A percentile compares a stretch with the other conserved stretches of the same genome.
Conservation (phyloP, 92 coral and sea anemone species). For the Zoanthus gigantus region DNA sequence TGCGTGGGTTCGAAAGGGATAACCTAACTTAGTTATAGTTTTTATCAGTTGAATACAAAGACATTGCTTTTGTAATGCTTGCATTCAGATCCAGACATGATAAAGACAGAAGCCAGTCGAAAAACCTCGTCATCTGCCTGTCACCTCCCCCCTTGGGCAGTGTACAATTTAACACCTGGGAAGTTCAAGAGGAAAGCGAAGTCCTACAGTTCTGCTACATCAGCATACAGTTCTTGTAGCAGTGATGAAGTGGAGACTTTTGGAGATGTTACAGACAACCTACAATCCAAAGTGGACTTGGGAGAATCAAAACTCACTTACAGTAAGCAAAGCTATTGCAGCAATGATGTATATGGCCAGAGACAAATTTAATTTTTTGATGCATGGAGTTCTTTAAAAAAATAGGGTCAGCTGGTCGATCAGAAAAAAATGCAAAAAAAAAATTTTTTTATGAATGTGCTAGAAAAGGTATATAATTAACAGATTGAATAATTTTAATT, state of each 20-base stretch:
- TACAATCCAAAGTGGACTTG: constrained; percentile 36
- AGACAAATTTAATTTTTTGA: too few relatives aligned
- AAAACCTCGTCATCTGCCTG: constrained; percentile 32
- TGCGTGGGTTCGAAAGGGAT: too few relatives aligned
- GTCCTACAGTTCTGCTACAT: constrained; percentile 59
- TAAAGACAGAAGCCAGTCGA: constrained; percentile 19
- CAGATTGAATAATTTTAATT: too few relatives aligned
- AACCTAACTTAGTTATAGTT: not conserved
- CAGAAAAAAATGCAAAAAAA: too few relatives aligned
- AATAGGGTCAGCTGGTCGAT: too few relatives aligned
- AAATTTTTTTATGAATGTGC: too few relatives aligned
- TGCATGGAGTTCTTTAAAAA: too few relatives aligned
- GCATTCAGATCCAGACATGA: constrained; percentile 46
- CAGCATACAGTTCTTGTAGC: constrained; percentile 73
- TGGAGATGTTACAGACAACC: constrained; percentile 44
- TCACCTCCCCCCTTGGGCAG: constrained; percentile 51
- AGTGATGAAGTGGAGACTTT: constrained; percentile 71
- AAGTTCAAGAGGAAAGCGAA: not conserved
- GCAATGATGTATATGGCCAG: too few relatives aligned
- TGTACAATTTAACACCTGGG: constrained; percentile 10
- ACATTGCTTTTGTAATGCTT: not conserved
- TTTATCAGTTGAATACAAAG: not conserved
- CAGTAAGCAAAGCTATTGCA: constrained; percentile 49
- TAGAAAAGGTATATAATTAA: too few relatives aligned
- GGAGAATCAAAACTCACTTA: constrained; percentile 78